These are phyloP conservation scores for Dendrolimus pini DNA, from an alignment of 2,888 invertebrate genomes.

Conservation along the genomic window DNA sequence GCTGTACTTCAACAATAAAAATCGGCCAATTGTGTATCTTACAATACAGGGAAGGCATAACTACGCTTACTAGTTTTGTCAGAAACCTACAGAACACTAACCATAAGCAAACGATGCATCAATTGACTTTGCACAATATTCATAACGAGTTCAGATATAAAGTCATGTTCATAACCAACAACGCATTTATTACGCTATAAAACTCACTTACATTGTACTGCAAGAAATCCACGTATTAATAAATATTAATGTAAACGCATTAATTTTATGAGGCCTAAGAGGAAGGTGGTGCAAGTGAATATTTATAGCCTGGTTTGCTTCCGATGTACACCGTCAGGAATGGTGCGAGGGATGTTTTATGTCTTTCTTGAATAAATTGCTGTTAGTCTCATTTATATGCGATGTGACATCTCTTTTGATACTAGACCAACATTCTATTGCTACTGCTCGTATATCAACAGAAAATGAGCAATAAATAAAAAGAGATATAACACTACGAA, in stretches of 20 bases:
- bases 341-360: constrained; percentile 8
- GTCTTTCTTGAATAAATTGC: neutral
- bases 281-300: constrained; percentile 59
- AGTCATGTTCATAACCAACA: constrained; percentile 17
- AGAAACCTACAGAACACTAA: no score
- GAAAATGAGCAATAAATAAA: no score
- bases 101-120: no score
- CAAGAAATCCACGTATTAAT: constrained; percentile 52
- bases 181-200: constrained; percentile 62
- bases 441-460: no score
- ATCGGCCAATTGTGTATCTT: no score
- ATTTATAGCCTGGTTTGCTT: constrained; percentile 58
- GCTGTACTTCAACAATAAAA: no score
- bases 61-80: no score
- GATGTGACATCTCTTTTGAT: neutral
- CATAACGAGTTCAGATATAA: no score
- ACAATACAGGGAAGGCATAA: no score
- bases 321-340: constrained; percentile 26
- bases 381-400: neutral
- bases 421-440: no score
- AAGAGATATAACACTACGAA: no score
- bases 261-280: constrained; percentile 70
- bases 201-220: constrained; percentile 41
- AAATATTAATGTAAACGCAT: constrained; percentile 68
- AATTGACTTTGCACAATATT: no score